Percentiles rank a stretch among this genome's conserved stretches.
phyloP scores from a whole-genome alignment of 2,797 vertebrate genomes.

The Eremophila alpestris region DNA sequence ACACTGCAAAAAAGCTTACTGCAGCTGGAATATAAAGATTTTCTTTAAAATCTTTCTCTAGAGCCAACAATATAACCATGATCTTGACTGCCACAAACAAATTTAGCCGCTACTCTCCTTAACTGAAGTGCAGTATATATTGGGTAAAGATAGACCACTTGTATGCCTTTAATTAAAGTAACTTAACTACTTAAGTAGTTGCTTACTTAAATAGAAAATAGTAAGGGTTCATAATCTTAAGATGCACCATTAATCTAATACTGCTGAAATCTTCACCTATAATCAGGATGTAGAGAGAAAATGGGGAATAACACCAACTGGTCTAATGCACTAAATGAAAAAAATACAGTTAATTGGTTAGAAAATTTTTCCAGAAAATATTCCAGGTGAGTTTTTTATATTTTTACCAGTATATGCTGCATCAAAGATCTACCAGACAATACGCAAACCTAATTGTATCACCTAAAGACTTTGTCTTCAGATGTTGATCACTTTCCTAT shows the following conservation, averaged over 20 bases:
- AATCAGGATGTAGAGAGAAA: background rate
- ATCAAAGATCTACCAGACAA: conserved; percentile 34
- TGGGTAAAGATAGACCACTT: background rate
- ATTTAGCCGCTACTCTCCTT: background rate
- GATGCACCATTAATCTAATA: background rate
- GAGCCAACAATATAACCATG: background rate
- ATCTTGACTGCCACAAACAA: background rate
- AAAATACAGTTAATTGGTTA: background rate
- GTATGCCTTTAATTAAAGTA: background rate
- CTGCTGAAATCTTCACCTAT: background rate
- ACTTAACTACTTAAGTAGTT: background rate
- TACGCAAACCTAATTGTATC: conserved; percentile 50
- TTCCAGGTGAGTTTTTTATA: conserved; percentile 30
- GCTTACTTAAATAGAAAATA: background rate
- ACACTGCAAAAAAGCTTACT: background rate
- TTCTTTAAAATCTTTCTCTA: background rate
- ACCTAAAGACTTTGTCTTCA: conserved; percentile 42
- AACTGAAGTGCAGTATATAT: background rate
- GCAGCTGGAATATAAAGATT: background rate
- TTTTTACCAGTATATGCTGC: conserved; percentile 1
- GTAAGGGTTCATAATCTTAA: background rate
- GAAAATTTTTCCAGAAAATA: background rate
- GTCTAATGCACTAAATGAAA: background rate
- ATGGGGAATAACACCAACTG: background rate
- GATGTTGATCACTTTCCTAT: conserved; percentile 49